A percentile compares a stretch with the other conserved stretches of the same genome.
These are phyloP conservation scores for Amphiprion clarkii DNA, from an alignment of 2,797 vertebrate species.

Conservation along the genomic window DNA sequence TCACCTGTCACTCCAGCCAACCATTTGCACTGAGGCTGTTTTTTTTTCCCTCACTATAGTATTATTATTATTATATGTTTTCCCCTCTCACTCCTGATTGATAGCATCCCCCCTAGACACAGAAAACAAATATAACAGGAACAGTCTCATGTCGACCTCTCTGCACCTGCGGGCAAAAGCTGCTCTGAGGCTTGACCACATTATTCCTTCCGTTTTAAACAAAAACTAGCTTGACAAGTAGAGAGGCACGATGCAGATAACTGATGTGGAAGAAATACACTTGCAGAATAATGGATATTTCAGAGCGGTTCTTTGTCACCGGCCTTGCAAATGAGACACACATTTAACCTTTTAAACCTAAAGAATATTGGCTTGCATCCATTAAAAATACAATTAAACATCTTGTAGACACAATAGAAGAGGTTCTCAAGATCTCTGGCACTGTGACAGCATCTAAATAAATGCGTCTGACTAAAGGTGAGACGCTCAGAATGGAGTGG, in stretches of 20 bases:
- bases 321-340: constrained; percentile 36
- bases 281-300: constrained; percentile 39
- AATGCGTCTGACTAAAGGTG: constrained; percentile 5
- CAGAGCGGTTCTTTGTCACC: constrained; percentile 33
- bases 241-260: constrained; percentile 31
- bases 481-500: constrained; percentile 6
- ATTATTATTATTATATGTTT: constrained; percentile 72
- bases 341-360: constrained; percentile 50
- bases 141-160: constrained; percentile 61
- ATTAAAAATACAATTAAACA: constrained; percentile 26
- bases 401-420: constrained; percentile 16
- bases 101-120: constrained; percentile 72
- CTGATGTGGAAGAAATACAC: constrained; percentile 37
- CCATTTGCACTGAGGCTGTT: constrained; percentile 58
- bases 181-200: constrained; percentile 64
- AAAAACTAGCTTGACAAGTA: constrained; percentile 60
- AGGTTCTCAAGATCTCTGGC: neutral
- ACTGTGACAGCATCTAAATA: neutral
- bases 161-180: constrained; percentile 56
- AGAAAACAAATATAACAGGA: constrained; percentile 77
- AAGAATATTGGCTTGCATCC: neutral
- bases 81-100: constrained; percentile 70
- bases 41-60: constrained; percentile 38
- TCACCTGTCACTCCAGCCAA: constrained; percentile 65
- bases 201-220: constrained; percentile 73